Base-by-base conservation (phyloP, 2,113 vertebrate genomes). In the Ifrita kowaldi region DNA sequence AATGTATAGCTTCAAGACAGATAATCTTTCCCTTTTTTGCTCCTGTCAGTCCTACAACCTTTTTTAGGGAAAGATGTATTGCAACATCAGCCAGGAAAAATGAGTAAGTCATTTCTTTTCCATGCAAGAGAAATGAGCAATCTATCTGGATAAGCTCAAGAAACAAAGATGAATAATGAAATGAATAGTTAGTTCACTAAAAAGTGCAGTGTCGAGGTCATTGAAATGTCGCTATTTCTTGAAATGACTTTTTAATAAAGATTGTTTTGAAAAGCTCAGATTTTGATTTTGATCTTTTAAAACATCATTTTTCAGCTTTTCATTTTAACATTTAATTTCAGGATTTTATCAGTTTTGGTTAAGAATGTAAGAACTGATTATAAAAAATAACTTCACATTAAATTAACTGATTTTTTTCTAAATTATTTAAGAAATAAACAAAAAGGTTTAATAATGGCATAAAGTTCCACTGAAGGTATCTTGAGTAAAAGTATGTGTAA, bases 11-110 rank as follows among this genome's bases (percentile, higher is more conserved):
- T 92, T 92, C 52, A 78, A 44, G 14, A 84, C 69, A 87, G 60
- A 81, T 92, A 95, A 95, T 95, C 89, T 92, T 93, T 77, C 47
- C 73, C 5, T 93, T 84, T 94, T 95, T 67, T 82, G 30, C 75
- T 84, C 60, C 86, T 94, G 84, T 44, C 73, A 84, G 69, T 89
- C 76, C 73, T 41, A 84, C 24, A 87, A 33, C 59, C 86, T 59
- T 93, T 92, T 92, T 86, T 84, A 86, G 56, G 28, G 85, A 95
- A 95, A 96, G 90, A 96, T 92, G 46, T 94, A 96, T 95, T 84
- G 52, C 77, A 92, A 75, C 65, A 70, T 92, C 91, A 95, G 56
- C 39, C 73, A 95, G 93, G 92, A 95, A 95, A 95, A 95, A 97
- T 95, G 90, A 94, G 50, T 67, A 93, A 96, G 68, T 87, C 1